Base-by-base conservation (phyloP, 1,140 invertebrate species). In the Brachionus plicatilis region DNA sequence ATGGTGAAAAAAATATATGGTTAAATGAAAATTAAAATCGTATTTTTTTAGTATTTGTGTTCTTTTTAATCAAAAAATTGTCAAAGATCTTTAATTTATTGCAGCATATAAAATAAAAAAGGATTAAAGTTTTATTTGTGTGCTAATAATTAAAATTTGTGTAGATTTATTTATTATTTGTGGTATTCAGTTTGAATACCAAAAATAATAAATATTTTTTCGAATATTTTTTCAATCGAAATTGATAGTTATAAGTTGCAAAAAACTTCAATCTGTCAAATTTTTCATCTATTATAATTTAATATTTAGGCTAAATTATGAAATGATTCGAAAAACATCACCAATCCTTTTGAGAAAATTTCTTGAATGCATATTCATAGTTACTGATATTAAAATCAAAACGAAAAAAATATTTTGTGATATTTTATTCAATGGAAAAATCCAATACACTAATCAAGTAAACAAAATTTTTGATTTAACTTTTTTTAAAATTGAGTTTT, bases 401-500 rank as follows among this genome's bases (percentile, higher is more conserved):
- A n/a, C 29, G n/a, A 83, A 83, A 24, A 27, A 50, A 17, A 68
- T 56, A 43, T 83, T 33, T 72, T 83, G 82, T 41, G 82, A 83
- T 70, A n/a, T 83, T 27, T 17, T 83, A 33, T 68, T 68, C 24
- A 41, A 68, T 56, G 41, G 27, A 53, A 50, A 50, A 68, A 68
- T 68, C 12, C 43, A 76, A 50, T 41, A 65, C 8, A 20, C 24
- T 43, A 85, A 65, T 56, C 76, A 80, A 41, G 84, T 85, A 80
- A 45, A 7, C 1, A 50, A 1, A 68, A 29, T 4, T 17, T 24
- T 33, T 68, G 2, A 33, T 12, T 33, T 33, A 33, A 11, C 6
- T 41, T 33, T 12, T n/a, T 24, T 29, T 68, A 37, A 68, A 68
- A 68, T 6, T 0, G 3, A 11, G 0, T 85, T 14, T 72, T 14